phyloP scores from a whole-genome alignment of 2,888 invertebrate species.

The Spilarctia lutea region DNA sequence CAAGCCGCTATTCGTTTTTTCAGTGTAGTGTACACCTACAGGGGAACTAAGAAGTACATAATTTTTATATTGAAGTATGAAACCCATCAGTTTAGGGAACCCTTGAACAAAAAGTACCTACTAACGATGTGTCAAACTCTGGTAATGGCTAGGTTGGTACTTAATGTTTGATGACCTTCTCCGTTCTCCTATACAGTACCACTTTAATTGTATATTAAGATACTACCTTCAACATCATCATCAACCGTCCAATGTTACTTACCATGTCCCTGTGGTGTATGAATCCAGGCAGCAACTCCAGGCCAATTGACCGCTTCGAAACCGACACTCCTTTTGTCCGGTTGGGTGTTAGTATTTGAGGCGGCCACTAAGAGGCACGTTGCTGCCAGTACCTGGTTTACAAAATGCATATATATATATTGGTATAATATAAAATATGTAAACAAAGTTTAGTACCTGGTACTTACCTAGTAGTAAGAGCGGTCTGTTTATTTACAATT shows the following conservation, averaged over 20 bases:
- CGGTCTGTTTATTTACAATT: too few relatives aligned
- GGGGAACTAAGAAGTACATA: not conserved
- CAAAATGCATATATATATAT: not conserved
- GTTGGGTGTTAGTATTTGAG: slow-evolving; percentile 47
- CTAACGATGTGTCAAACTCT: not conserved
- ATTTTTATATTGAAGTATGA: not conserved
- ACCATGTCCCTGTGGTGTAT: slow-evolving; percentile 56
- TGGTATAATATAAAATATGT: not conserved
- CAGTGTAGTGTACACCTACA: not conserved
- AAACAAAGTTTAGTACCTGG: too few relatives aligned
- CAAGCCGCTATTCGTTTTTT: not conserved
- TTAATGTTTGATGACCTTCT: too few relatives aligned
- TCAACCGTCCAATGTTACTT: slow-evolving; percentile 2
- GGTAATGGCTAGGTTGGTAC: too few relatives aligned
- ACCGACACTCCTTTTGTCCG: slow-evolving; percentile 70
- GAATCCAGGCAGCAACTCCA: slow-evolving; percentile 52
- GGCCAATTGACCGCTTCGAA: slow-evolving; percentile 59
- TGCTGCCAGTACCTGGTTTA: slow-evolving; percentile 40
- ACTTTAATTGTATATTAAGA: too few relatives aligned
- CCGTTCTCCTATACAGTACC: too few relatives aligned
- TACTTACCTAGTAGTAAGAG: too few relatives aligned
- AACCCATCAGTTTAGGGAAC: not conserved
- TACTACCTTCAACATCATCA: too few relatives aligned
- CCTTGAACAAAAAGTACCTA: not conserved
- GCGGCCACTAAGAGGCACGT: slow-evolving; percentile 50